Conservation (phyloP, 2,888 invertebrate species). For the Phytoseiulus persimilis region DNA sequence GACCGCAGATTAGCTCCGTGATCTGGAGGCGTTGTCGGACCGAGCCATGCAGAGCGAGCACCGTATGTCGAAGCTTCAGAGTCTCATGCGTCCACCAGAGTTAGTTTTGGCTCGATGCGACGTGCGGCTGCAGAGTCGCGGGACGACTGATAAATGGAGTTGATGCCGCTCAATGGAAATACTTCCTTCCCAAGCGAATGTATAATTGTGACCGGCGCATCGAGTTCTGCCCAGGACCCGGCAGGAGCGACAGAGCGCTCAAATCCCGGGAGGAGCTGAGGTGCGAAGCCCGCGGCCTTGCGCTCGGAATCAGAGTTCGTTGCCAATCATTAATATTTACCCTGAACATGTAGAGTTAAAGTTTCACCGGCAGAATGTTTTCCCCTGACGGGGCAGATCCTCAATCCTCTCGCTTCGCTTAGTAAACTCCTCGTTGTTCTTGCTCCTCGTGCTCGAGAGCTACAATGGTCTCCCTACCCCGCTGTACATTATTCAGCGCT, state of each 20-base stretch:
- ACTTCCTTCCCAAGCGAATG: too few relatives aligned
- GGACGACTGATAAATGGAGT: background rate
- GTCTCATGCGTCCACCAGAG: background rate
- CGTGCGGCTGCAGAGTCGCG: background rate
- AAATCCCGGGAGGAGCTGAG: too few relatives aligned
- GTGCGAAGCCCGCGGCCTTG: too few relatives aligned
- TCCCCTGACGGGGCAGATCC: background rate
- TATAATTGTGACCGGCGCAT: too few relatives aligned
- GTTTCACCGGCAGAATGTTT: background rate
- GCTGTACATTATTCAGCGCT: background rate
- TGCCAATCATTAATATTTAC: background rate
- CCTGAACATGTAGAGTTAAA: background rate
- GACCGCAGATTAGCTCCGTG: slow-evolving; percentile 15
- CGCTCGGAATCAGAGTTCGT: background rate
- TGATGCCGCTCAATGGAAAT: too few relatives aligned
- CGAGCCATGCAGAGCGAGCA: background rate
- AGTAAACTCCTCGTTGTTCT: background rate
- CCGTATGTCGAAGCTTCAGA: background rate
- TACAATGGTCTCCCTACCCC: background rate
- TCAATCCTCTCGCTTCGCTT: background rate
- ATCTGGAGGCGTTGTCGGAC: background rate
- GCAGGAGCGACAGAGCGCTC: too few relatives aligned
- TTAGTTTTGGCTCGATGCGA: background rate
- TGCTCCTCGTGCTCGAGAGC: background rate
- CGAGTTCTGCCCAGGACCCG: too few relatives aligned